Conservation (phyloP, 1,140 invertebrate species). For the Sipha flava region DNA sequence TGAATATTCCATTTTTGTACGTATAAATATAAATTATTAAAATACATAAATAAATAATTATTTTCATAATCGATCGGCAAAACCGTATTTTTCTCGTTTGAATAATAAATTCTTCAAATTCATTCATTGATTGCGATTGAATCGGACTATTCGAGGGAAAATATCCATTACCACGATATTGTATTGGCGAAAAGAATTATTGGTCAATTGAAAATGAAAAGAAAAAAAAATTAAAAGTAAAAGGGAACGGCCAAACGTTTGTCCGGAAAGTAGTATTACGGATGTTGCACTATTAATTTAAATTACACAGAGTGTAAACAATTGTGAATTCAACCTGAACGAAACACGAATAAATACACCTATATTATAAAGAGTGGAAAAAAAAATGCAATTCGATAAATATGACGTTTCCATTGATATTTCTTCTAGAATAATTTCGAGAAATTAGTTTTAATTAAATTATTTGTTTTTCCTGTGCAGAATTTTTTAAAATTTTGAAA, state of each 20-base stretch:
- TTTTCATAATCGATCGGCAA: too few species aligned
- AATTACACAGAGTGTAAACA: background rate
- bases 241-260: background rate
- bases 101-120: too few species aligned
- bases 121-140: background rate
- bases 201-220: background rate
- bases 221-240: background rate
- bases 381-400: background rate
- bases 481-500: too few species aligned
- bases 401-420: background rate
- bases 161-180: too few species aligned
- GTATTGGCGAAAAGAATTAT: background rate
- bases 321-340: background rate
- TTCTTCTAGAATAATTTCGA: background rate
- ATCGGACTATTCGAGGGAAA: background rate
- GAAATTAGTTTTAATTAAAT: background rate
- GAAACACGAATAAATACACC: background rate
- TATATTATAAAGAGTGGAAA: background rate
- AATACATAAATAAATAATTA: too few species aligned
- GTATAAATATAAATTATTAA: too few species aligned
- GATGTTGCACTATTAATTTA: background rate
- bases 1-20: too few species aligned
- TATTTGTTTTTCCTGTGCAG: background rate
- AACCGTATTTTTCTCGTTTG: too few species aligned
- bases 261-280: background rate